Evolutionary conservation across 2,888 invertebrate species (phyloP).

Genomic region (Rhagophthalmus giganteus): DNA sequence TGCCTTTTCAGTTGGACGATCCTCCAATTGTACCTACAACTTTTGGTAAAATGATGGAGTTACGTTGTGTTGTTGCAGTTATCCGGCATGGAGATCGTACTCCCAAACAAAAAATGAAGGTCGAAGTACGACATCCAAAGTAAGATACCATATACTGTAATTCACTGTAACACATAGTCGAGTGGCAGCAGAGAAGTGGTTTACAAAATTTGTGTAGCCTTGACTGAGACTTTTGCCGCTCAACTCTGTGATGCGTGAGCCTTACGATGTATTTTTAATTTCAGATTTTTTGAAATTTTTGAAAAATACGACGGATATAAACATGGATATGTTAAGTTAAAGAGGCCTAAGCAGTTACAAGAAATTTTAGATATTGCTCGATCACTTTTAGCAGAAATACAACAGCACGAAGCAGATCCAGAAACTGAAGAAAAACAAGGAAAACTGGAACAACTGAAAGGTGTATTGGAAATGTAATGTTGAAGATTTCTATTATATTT

Average conservation of each 20-base stretch:
- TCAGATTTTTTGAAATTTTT: conserved; percentile 96
- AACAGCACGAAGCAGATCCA: conserved; percentile 83
- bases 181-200: not conserved
- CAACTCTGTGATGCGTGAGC: no score
- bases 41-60: conserved; percentile 94
- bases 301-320: conserved; percentile 96
- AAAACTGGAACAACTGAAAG: conserved; percentile 95
- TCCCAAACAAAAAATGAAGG: conserved; percentile 99
- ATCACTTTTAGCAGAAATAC: conserved; percentile 84
- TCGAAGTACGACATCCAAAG: conserved; percentile 95
- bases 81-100: conserved; percentile 98
- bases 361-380: conserved; percentile 97
- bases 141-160: conserved; percentile 51
- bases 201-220: no score
- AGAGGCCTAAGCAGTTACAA: conserved; percentile 94
- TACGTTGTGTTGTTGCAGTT: conserved; percentile 94
- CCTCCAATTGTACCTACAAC: conserved; percentile 99
- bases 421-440: conserved; percentile 96
- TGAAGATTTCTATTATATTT: not conserved
- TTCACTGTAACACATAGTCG: not conserved
- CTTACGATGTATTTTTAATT: no score
- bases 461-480: conserved; percentile 96
- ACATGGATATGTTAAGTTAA: conserved; percentile 95
- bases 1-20: conserved; percentile 96
- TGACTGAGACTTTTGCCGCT: no score